Conservation (phyloP, 2,113 vertebrate species). For the Perccottus glenii region DNA sequence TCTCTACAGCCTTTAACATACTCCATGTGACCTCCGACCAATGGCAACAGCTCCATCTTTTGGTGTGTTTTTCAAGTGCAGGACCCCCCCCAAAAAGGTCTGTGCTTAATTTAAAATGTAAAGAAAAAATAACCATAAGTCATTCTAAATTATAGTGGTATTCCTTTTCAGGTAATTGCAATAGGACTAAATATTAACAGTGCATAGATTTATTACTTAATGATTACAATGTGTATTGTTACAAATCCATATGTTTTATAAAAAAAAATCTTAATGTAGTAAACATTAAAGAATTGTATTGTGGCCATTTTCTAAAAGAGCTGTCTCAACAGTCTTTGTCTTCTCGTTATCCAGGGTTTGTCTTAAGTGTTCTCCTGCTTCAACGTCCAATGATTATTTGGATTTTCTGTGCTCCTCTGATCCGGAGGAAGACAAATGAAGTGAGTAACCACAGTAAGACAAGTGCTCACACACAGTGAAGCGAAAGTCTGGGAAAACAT, state of each 20-base stretch:
- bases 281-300: slow-evolving; percentile 1
- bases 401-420: slow-evolving; percentile 74
- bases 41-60: slow-evolving; percentile 72
- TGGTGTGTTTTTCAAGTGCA: slow-evolving; percentile 51
- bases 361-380: slow-evolving; percentile 50
- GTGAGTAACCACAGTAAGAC: slow-evolving; percentile 75
- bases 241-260: too few relatives aligned
- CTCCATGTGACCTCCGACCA: slow-evolving; percentile 17
- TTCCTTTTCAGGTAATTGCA: neutral
- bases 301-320: slow-evolving; percentile 5
- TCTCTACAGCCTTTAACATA: slow-evolving; percentile 3
- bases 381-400: slow-evolving; percentile 73
- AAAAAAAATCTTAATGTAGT: too few relatives aligned
- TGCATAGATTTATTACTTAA: too few relatives aligned
- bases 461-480: slow-evolving; percentile 68
- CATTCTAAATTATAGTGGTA: neutral
- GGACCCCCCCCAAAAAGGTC: neutral
- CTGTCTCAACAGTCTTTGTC: slow-evolving; percentile 41
- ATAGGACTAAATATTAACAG: neutral
- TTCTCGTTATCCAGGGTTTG: slow-evolving; percentile 68
- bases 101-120: too few relatives aligned
- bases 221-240: too few relatives aligned
- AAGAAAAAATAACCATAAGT: neutral
- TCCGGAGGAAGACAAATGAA: slow-evolving; percentile 76
- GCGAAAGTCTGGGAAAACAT: slow-evolving; percentile 76